Evolutionary conservation across 2,888 invertebrate species (phyloP).

Genomic region (Pycnomerus fuliginosus): DNA sequence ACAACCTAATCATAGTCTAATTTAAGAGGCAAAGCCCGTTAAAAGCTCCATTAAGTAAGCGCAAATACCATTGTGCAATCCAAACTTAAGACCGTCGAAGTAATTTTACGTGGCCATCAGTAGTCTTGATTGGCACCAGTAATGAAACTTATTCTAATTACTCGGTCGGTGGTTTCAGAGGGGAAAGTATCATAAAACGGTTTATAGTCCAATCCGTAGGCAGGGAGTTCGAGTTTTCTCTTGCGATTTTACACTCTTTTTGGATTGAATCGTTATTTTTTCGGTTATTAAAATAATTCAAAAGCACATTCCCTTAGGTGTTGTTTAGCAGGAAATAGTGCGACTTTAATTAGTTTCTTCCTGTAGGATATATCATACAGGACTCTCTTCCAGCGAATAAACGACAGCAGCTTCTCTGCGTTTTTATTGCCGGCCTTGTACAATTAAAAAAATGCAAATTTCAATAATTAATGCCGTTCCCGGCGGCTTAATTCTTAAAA

Average conservation of each 20-base stretch:
- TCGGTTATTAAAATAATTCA: conserved; percentile 12
- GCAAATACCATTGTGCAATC: conserved; percentile 12
- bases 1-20: conserved; percentile 18
- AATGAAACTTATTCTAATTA: conserved; percentile 33
- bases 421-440: conserved; percentile 6
- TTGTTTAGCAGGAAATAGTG: conserved; percentile 15
- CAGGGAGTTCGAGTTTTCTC: conserved; percentile 18
- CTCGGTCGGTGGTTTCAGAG: conserved; percentile 21
- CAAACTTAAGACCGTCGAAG: conserved; percentile 9
- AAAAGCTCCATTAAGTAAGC: conserved; percentile 16
- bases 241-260: too few species aligned
- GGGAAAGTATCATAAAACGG: conserved; percentile 27
- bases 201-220: conserved; percentile 19
- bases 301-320: conserved; percentile 18
- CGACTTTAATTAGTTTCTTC: conserved; percentile 26
- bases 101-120: conserved; percentile 23
- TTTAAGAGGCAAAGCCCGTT: conserved; percentile 15
- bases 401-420: too few species aligned
- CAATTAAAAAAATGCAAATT: conserved; percentile 27
- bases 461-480: conserved; percentile 11
- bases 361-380: conserved; percentile 5
- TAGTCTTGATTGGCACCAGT: conserved; percentile 31
- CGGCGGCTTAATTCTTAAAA: too few species aligned
- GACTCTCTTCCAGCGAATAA: conserved; percentile 7
- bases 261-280: too few species aligned